Base-by-base conservation (phyloP, 2,113 vertebrate species). In the Rana temporaria region DNA sequence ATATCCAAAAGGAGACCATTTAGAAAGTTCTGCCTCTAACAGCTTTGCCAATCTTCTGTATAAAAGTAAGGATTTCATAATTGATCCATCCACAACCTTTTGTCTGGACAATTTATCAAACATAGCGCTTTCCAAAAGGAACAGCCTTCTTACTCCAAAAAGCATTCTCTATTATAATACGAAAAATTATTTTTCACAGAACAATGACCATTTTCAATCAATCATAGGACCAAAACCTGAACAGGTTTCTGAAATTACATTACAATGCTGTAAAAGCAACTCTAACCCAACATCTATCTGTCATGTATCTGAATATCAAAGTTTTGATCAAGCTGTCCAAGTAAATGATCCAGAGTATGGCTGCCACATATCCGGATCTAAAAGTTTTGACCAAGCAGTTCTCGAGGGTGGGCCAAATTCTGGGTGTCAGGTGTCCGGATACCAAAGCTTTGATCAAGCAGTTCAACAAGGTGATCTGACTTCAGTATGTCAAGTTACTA, bases 391-490 rank as follows among this genome's bases (percentile, higher is more conserved):
- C 38, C 38, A 42, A 42, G 38, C 38, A 22, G 18, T 17, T 74
- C 71, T 15, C 4, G 30, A 60, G 2, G 12, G 11, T 38, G 16
- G 30, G n/a, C 18, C 24, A 8, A 15, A 11, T 20, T 74, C 71
- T 1, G 53, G 26, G 6, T 57, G 26, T 73, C 22, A 73, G 57
- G 53, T 4, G 6, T 53, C 55, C 24, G 70, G 52, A 52, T 82
- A 74, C 42, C 69, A 82, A 52, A 66, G 70, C 32, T 81, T 82
- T 82, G n/a, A 32, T 30, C 38, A 73, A 65, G 79, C 79, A 2
- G n/a, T 82, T 66, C 6, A 56, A 15, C 19, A 82, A 82, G 38
- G 52, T 4, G 16, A 57, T 6, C 9, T 14, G 4, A 22, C 14
- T 0, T 56, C 68, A 26, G 69, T 2, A 53, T 62, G 42, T 12